A percentile compares a stretch with the other conserved stretches of the same genome.
Conservation (phyloP, 1,140 invertebrate species). For the Laupala kohalensis region DNA sequence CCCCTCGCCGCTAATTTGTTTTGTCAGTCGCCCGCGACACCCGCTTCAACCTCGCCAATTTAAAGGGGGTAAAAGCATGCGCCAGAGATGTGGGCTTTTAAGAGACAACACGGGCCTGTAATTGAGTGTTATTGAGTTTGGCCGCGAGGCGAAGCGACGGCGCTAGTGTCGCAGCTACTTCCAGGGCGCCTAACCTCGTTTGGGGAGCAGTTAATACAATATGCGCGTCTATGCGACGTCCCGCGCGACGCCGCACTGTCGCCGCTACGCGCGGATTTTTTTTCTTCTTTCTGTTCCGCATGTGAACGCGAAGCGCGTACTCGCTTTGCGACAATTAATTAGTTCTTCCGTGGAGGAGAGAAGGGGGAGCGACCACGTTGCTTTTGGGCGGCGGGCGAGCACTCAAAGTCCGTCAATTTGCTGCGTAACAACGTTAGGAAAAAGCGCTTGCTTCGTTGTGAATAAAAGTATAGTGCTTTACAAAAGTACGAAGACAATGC, state of each 20-base stretch:
- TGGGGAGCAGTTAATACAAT: not conserved
- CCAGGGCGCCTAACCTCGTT: not conserved
- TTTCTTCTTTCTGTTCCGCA: no score
- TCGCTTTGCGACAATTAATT: not conserved
- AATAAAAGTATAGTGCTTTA: no score
- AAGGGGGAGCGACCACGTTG: not conserved
- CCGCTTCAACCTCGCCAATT: not conserved
- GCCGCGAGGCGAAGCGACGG: not conserved
- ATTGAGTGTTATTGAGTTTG: not conserved
- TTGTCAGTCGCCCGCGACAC: not conserved
- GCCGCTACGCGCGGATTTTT: not conserved
- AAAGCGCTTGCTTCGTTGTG: no score
- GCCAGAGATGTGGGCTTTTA: not conserved
- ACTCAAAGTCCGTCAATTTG: not conserved
- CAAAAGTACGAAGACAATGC: no score
- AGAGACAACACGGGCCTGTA: not conserved
- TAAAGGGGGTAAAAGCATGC: not conserved
- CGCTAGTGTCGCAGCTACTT: no score
- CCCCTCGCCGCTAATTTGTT: not conserved
- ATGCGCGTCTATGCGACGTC: not conserved
- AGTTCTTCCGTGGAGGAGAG: not conserved
- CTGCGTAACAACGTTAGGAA: not conserved
- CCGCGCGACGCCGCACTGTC: no score
- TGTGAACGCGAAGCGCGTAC: not conserved
- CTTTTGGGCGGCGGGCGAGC: no score